Conservation (phyloP, 1,140 invertebrate genomes). For the Drosophila grimshawi region DNA sequence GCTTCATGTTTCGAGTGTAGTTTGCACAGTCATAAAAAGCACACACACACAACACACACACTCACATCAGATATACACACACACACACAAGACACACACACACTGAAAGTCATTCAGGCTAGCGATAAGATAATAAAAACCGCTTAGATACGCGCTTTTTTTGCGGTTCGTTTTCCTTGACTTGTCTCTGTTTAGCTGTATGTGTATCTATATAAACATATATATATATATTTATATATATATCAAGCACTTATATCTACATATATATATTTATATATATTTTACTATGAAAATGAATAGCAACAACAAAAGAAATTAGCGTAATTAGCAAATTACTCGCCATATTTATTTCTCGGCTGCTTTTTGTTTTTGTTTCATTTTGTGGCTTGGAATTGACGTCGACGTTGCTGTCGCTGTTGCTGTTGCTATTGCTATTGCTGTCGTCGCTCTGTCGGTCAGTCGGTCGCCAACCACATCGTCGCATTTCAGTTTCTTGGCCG, state of each 20-base stretch:
- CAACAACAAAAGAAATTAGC: conserved; percentile 81
- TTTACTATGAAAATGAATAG: conserved; percentile 74
- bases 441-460: conserved; percentile 54
- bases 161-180: conserved; percentile 49
- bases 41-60: conserved; percentile 36
- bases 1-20: conserved; percentile 70
- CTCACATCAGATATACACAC: not conserved
- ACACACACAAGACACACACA: conserved; percentile 17
- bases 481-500: conserved; percentile 80
- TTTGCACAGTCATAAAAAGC: conserved; percentile 72
- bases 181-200: conserved; percentile 7
- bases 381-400: conserved; percentile 71
- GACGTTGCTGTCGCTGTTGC: conserved; percentile 24
- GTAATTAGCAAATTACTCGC: conserved; percentile 80
- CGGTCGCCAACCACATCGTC: conserved; percentile 66
- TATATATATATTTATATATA: not conserved
- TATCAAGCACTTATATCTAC: conserved; percentile 10
- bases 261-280: conserved; percentile 40
- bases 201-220: not conserved
- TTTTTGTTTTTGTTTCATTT: conserved; percentile 50
- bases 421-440: not conserved
- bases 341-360: conserved; percentile 10
- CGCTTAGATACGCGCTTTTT: conserved; percentile 77
- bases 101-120: conserved; percentile 63
- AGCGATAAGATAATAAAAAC: conserved; percentile 81